Base-by-base conservation (phyloP, 2,113 vertebrate species). In the Muscicapa adusta region DNA sequence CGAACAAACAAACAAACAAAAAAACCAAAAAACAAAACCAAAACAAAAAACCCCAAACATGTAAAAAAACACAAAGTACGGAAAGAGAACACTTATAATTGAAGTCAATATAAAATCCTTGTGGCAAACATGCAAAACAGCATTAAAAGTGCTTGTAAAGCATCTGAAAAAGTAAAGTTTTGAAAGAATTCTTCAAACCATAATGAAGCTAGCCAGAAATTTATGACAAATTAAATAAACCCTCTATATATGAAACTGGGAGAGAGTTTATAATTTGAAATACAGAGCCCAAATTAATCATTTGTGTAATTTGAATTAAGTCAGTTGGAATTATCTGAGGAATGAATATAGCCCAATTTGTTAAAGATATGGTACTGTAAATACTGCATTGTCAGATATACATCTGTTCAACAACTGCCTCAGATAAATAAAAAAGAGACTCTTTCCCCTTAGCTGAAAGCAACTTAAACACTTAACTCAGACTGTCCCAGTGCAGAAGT, bases 341-440 rank as follows among this genome's bases (percentile, higher is more conserved):
- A 89, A 94, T 56, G 4, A 91, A 85, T 83, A 84, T 78, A 88
- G 51, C 42, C 63, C 42, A 68, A 88, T 94, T 93, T 94, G 40
- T 96, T 88, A 93, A 91, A 81, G 56, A 90, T 88, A 85, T 14
- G 28, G 33, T 95, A 80, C 47, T 83, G 71, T 81, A 91, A 95
- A 90, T 79, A 76, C 43, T 80, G 50, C 56, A 48, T 34, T 47
- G 67, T 88, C 74, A 87, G 66, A 70, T 70, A 56, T 71, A 34
- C 85, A 90, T 88, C 60, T 91, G 79, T 83, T 86, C 84, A 91
- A 67, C 56, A 82, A 95, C 84, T 67, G 51, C 53, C 38, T 82
- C 43, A 78, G 73, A 36, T 91, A 95, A 91, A 90, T n/a, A 91
- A 81, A 66, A 74, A 91, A 78, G 33, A 92, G 8, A 75, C 13